Evolutionary conservation across 2,113 vertebrate species (phyloP), one percentile per base, ranked within the genome.

Genomic region (Mionectes macconnelli): DNA sequence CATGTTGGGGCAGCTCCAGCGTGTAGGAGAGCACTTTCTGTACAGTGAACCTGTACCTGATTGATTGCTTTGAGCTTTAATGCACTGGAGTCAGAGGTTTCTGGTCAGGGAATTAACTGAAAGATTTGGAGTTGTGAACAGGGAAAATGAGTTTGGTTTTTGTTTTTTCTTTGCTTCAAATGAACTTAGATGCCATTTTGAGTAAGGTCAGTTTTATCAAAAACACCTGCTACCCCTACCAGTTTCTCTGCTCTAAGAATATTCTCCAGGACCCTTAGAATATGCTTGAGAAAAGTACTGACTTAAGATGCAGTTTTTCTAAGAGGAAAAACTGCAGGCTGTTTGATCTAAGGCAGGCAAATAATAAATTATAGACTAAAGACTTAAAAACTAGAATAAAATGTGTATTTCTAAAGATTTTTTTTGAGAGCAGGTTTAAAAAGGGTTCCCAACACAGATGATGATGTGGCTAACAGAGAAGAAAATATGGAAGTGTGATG

Each of bases 21-120:
- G 23, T 9, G 7, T 5, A 21, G 44, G 60, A 83, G 21, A 28
- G 55, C 67, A 28, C 35, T 55, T 40, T 3, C 12, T 8, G 0
- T 20, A 8, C 3, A 3, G 6, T 35, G 33, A 84, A 20, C 28
- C 25, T 0, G 0, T 23, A 13, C 35, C 9, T 81, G 23, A 3
- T 5, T 81, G 23, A 3, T 5, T 52, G 84, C 42, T 88, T 62
- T 67, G 25, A 77, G 42, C 27, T n/a, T 52, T 2, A 3, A 25
- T 44, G 47, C 3, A 1, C 53, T 40, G 16, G 8, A 44, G 9
- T 59, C 40, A 13, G n/a, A n/a, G 53, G 18, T 42, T 62, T 53
- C 8, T 14, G n/a, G 9, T 59, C 64, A 19, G n/a, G 20, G 44
- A 77, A 53, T 16, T 57, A 42, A 39, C 18, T 67, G 52, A 63